Base-by-base conservation (phyloP, 1,140 invertebrate genomes). In the Heliconius himera region DNA sequence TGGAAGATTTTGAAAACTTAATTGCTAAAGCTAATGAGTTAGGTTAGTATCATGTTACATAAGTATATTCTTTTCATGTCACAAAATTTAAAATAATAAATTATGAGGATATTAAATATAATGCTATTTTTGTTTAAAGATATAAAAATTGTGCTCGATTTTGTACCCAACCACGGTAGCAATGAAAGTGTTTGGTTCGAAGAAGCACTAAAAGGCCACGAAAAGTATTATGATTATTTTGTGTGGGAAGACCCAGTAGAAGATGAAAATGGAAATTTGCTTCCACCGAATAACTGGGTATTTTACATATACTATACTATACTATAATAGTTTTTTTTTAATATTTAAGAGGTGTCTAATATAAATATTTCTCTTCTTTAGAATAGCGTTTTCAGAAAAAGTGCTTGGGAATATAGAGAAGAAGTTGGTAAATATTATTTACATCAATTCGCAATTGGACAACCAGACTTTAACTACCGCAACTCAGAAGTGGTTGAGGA, bases 401-500 rank as follows among this genome's bases (percentile, higher is more conserved):
- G 96, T 73, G 97, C 97, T 8, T 98, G 97, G 97, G 92, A 95
- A 80, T 98, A 95, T 90, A 96, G 96, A 84, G 93, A 96, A 54
- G 86, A 93, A 70, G 95, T 97, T 26, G 91, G 96, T 38, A 96
- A 97, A 90, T 98, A 96, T 85, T 98, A 98, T 86, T 93, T 97
- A 1, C 97, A 97, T 90, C 96, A 97, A 82, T 97, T 97, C 86
- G 91, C 95, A 0, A 93, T 93, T 73, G 95, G 96, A 60, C 97
- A 97, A 87, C 97, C 97, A 1, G 97, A 98, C 88, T 93, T 98
- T 0, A 98, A 98, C 88, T 97, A 96, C 85, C 94, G 96, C 33
- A 97, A 97, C 90, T 95, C 95, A 26, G 91, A 94, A 46, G 96
- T 98, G 0, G 93, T 96, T 0, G 92, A 96, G 84, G 96, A 96